Evolutionary conservation across 2,888 invertebrate genomes (phyloP).

Genomic region (Crioceris asparagi): DNA sequence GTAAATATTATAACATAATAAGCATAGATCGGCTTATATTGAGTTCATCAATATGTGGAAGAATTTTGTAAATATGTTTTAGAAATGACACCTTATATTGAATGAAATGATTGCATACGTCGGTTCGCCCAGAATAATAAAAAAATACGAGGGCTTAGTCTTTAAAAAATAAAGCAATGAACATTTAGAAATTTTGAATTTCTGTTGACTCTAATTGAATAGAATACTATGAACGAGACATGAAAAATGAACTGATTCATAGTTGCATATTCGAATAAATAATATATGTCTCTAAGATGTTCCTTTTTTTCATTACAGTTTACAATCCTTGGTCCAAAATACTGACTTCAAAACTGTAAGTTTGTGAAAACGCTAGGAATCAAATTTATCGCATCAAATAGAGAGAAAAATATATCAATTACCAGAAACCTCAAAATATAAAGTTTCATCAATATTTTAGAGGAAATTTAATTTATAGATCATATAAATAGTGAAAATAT

Average conservation of each 20-base stretch:
- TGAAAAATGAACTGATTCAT: conserved; percentile 11
- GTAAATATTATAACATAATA: too few species aligned
- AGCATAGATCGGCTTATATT: too few species aligned
- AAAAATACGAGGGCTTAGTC: too few species aligned
- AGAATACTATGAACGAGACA: too few species aligned
- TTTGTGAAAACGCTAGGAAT: conserved; percentile 14
- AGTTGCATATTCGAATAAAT: conserved; percentile 2
- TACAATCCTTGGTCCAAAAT: conserved; percentile 16
- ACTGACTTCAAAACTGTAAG: conserved; percentile 13
- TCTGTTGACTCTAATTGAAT: too few species aligned
- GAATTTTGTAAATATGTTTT: too few species aligned
- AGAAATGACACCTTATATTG: too few species aligned
- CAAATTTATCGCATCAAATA: conserved; percentile 10
- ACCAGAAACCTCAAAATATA: not conserved
- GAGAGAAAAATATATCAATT: conserved; percentile 5
- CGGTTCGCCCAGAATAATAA: too few species aligned
- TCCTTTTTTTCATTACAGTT: conserved; percentile 13
- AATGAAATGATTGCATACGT: too few species aligned
- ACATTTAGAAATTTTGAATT: too few species aligned
- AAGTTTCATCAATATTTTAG: conserved; percentile 2
- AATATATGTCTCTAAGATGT: conserved; percentile 2
- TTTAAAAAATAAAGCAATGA: too few species aligned
- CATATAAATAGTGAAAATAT: conserved; percentile 17
- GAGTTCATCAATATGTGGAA: too few species aligned
- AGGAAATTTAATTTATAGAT: conserved; percentile 1